Evolutionary conservation across 2,888 invertebrate species (phyloP), one percentile per base, ranked within the genome.

Genomic region (Gastracanthus pulcherrimus): DNA sequence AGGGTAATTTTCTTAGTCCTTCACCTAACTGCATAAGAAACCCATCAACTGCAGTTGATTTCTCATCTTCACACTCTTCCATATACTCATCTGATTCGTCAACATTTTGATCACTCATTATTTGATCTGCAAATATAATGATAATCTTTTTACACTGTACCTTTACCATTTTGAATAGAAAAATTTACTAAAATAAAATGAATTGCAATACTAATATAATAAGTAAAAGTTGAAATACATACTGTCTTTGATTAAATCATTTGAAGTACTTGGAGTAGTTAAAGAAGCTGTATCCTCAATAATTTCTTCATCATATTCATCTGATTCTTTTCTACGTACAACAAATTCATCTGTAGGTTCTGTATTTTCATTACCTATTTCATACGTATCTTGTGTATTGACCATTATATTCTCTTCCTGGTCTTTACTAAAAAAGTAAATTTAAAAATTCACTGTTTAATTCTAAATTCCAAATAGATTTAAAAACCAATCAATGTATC

Each of bases 1-100:
- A 69, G 19, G 67, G 76, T 9, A 76, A 31, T 55, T 13, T 67
- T 67, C 41, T 76, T 48, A 76, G 41, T 16, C 76, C 58, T 76
- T 76, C 58, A 16, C 76, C 67, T 41, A 76, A 45, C 23, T 51
- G 34, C 6, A 55, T 41, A n/a, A 76, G 19, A 58, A 76, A 76
- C 0, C 58, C 41, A 66, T 76, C 67, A 31, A 76, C 16, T 19
- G 76, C 13, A 48, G 11, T 13, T 34, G 19, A 19, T 36, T 64
- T 16, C 1, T 64, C 38, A 38, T n/a, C 16, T 3, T 60, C 48
- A 48, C 7, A n/a, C 4, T 45, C 19, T n/a, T 31, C 19, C 16
- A 9, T 19, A 31, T 6, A 48, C 19, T n/a, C 48, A 3, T 69
- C 48, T 26, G 19, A 31, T 48, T 45, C 26, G 45, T 69, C 67